Evolutionary conservation across 2,888 invertebrate genomes (phyloP).

Genomic region (Galerucella calmariensis): DNA sequence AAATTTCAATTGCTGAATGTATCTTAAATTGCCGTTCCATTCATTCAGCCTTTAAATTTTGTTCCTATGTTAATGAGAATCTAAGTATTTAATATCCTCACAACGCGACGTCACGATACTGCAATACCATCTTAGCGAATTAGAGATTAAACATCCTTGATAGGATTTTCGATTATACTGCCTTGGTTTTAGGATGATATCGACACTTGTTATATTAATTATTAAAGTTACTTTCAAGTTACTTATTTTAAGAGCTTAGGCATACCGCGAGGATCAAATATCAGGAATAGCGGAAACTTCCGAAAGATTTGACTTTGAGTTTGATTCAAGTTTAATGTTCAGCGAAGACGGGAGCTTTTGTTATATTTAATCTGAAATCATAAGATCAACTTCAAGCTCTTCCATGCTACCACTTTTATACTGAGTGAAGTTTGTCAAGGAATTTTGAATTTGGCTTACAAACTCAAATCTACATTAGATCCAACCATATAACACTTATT

Average conservation of each 20-base stretch:
- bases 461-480: too few species aligned
- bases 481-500: too few species aligned
- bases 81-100: too few species aligned
- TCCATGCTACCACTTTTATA: background rate
- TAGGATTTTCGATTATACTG: background rate
- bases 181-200: background rate
- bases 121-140: background rate
- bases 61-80: too few species aligned
- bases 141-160: background rate
- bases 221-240: constrained; percentile 16
- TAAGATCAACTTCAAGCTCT: background rate
- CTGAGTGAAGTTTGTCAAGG: background rate
- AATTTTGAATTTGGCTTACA: too few species aligned
- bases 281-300: background rate
- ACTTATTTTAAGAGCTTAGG: constrained; percentile 12
- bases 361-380: background rate
- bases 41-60: too few species aligned
- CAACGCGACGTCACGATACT: too few species aligned
- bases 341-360: background rate
- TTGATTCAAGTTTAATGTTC: background rate
- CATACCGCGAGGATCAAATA: background rate
- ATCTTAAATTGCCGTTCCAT: too few species aligned
- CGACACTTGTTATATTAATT: constrained; percentile 21
- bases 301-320: constrained; percentile 5
- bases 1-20: too few species aligned